phyloP scores from a whole-genome alignment of 1,140 invertebrate species.

The Neuroterus valhalla region DNA sequence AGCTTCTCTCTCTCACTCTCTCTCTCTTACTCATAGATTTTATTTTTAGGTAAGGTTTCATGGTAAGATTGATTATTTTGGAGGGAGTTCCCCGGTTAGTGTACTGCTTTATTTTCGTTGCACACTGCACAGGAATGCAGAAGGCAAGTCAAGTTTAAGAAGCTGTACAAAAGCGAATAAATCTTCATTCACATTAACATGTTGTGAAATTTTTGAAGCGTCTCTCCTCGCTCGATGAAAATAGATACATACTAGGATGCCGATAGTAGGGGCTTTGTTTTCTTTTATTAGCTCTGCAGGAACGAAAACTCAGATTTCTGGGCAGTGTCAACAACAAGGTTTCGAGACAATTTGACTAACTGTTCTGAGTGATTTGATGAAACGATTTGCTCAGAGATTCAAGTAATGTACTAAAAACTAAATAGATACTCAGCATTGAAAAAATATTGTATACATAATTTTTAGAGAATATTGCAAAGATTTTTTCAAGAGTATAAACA shows the following conservation, averaged over 20 bases:
- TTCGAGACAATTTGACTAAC: neutral
- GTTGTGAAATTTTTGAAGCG: conserved; percentile 2
- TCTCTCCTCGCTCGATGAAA: conserved; percentile 15
- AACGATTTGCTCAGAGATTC: neutral
- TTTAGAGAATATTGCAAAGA: too few species aligned
- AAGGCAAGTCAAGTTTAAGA: neutral
- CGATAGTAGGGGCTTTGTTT: neutral
- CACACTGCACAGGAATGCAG: conserved; percentile 22
- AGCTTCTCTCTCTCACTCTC: neutral
- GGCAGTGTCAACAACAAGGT: neutral
- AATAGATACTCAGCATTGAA: too few species aligned
- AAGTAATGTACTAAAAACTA: too few species aligned
- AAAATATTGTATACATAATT: too few species aligned
- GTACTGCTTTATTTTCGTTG: conserved; percentile 21
- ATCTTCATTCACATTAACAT: conserved; percentile 10
- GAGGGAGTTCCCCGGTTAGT: conserved; percentile 26
- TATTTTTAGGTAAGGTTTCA: conserved; percentile 22
- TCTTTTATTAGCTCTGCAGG: neutral
- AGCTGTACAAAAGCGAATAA: conserved; percentile 1
- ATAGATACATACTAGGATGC: neutral
- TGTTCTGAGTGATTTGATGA: neutral
- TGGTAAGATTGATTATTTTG: conserved; percentile 11
- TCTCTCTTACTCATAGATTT: neutral
- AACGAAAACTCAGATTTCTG: neutral
- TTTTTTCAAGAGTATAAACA: too few species aligned